Evolutionary conservation across 2,113 vertebrate species (phyloP).

Genomic region (Atherinomorus stipes): DNA sequence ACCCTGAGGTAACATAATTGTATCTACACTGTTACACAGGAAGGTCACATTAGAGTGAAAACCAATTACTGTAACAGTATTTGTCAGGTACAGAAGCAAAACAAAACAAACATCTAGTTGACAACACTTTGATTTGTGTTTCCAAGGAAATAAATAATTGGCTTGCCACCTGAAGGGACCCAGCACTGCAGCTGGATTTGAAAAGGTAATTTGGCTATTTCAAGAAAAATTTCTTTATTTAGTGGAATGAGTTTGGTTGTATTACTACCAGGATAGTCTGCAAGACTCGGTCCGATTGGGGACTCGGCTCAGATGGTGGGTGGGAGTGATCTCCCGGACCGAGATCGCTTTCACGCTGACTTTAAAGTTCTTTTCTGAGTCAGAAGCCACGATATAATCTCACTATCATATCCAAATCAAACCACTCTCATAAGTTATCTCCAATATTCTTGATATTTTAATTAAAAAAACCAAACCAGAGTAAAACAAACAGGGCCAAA

Average conservation of each 20-base stretch:
- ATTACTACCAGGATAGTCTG: no score
- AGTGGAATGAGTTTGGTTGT: background rate
- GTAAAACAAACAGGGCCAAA: no score
- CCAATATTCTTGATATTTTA: background rate
- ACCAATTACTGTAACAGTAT: constrained; percentile 25
- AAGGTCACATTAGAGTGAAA: constrained; percentile 3
- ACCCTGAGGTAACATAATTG: constrained; percentile 6
- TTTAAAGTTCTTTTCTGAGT: background rate
- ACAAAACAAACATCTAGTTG: background rate
- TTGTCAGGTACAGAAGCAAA: background rate
- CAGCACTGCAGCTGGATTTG: background rate
- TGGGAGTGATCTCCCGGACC: no score
- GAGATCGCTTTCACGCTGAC: no score
- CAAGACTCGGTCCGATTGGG: no score
- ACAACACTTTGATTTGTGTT: constrained; percentile 5
- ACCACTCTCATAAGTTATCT: background rate
- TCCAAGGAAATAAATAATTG: constrained; percentile 26
- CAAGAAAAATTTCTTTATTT: background rate
- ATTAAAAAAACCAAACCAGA: no score
- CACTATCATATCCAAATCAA: background rate
- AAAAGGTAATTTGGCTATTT: background rate
- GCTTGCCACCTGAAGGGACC: background rate
- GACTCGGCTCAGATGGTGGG: no score
- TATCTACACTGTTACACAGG: constrained; percentile 9
- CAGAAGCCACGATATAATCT: background rate